Evolutionary conservation across 2,113 vertebrate species (phyloP).

Genomic region (Apodemus speciosus): DNA sequence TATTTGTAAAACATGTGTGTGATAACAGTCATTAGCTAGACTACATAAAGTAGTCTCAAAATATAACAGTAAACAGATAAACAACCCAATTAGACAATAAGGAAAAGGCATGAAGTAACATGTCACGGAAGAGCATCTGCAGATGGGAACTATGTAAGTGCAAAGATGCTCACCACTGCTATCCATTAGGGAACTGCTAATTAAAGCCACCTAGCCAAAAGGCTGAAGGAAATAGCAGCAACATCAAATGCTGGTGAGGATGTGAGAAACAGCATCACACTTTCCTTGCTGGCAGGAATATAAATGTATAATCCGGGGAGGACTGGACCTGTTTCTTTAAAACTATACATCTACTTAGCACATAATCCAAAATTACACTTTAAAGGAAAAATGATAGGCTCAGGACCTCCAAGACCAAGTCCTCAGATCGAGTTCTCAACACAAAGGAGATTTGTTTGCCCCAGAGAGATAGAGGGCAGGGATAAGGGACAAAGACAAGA

Average conservation of each 20-base stretch:
- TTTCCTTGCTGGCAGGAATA: neutral
- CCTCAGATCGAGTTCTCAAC: neutral
- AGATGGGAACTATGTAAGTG: slow-evolving; percentile 42
- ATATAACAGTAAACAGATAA: slow-evolving; percentile 56
- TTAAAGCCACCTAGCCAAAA: slow-evolving; percentile 56
- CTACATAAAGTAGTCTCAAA: slow-evolving; percentile 45
- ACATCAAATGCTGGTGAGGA: slow-evolving; percentile 37
- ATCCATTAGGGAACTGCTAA: slow-evolving; percentile 48
- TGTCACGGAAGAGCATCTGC: slow-evolving; percentile 47
- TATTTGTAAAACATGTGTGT: neutral
- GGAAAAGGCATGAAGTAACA: slow-evolving; percentile 44
- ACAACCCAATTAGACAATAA: slow-evolving; percentile 53
- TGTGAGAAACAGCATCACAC: slow-evolving; percentile 38
- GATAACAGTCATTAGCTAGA: slow-evolving; percentile 36
- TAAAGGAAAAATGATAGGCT: neutral
- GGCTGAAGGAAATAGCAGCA: slow-evolving; percentile 30
- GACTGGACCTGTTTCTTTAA: slow-evolving; percentile 27
- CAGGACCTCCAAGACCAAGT: neutral
- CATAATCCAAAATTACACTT: neutral
- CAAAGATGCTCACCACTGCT: slow-evolving; percentile 53
- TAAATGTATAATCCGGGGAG: slow-evolving; percentile 32
- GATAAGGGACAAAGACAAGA: neutral
- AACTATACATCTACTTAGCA: neutral
- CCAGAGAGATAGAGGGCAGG: neutral
- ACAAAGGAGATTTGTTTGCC: neutral